A percentile compares a stretch with the other conserved stretches of the same genome.
These are phyloP conservation scores for Trachelipus rathkii DNA, from an alignment of 1,140 invertebrate genomes.

Conservation along the genomic window DNA sequence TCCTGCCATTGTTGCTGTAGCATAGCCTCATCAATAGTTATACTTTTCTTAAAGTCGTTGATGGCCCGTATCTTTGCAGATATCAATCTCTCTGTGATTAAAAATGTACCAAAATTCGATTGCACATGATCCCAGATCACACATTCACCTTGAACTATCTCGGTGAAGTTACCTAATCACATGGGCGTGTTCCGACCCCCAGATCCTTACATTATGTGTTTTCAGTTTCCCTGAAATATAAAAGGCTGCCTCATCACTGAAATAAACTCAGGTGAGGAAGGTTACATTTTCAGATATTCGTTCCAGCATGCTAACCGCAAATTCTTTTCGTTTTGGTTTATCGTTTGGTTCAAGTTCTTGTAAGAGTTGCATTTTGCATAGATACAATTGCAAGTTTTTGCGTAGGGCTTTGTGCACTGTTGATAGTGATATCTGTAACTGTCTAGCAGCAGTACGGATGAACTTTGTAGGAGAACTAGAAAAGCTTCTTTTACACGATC, in stretches of 20 bases:
- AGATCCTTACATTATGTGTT: constrained; percentile 24
- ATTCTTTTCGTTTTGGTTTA: too few species aligned
- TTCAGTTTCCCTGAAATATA: constrained; percentile 24
- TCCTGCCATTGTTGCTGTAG: too few species aligned
- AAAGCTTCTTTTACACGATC: too few species aligned
- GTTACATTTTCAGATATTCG: constrained; percentile 14
- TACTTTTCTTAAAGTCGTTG: too few species aligned
- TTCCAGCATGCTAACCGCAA: constrained; percentile 19
- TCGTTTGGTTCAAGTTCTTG: constrained; percentile 10
- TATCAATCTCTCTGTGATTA: too few species aligned
- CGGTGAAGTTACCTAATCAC: too few species aligned
- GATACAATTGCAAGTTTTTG: constrained; percentile 14
- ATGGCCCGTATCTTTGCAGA: too few species aligned
- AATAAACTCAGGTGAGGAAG: constrained; percentile 6
- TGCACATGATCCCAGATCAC: too few species aligned
- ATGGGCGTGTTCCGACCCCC: constrained; percentile 19
- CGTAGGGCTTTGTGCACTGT: constrained; percentile 12
- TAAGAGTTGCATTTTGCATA: constrained; percentile 12
- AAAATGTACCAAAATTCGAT: too few species aligned
- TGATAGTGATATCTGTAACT: background rate
- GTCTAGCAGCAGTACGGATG: constrained; percentile 17
- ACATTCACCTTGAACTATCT: too few species aligned
- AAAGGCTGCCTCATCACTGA: constrained; percentile 20
- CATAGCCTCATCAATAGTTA: too few species aligned
- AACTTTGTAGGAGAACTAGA: too few species aligned